Conservation (phyloP, 2,113 vertebrate genomes). For the Ictidomys tridecemlineatus region DNA sequence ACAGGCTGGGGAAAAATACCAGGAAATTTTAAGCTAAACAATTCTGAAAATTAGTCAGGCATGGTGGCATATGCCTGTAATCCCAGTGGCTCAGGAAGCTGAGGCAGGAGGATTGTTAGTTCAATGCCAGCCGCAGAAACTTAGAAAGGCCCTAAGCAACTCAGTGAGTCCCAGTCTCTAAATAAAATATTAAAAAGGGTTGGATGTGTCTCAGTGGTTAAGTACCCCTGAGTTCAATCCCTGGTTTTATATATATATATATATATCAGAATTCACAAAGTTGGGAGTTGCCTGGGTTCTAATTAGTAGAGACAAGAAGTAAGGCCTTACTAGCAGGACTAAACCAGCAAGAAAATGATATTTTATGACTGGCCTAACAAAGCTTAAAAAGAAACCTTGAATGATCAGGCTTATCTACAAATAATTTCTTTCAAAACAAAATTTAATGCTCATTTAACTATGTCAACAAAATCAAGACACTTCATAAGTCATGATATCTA, state of each 20-base stretch:
- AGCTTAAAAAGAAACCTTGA: background rate
- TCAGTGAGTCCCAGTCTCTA: too few relatives aligned
- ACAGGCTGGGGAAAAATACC: background rate
- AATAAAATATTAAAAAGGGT: too few relatives aligned
- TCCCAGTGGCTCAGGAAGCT: too few relatives aligned
- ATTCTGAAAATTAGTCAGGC: background rate
- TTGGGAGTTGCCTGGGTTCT: background rate
- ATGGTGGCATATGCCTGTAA: too few relatives aligned
- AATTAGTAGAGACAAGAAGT: background rate
- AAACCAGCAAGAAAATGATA: background rate
- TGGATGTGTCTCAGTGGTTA: too few relatives aligned
- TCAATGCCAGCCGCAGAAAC: too few relatives aligned
- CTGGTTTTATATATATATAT: too few relatives aligned
- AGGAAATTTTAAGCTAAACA: background rate
- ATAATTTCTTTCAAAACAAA: background rate
- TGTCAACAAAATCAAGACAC: constrained; percentile 10
- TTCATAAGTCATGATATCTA: background rate
- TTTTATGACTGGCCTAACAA: background rate
- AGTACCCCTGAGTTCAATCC: too few relatives aligned
- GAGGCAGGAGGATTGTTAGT: too few relatives aligned
- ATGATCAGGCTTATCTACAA: background rate
- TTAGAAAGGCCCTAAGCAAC: too few relatives aligned
- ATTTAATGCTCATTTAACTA: background rate
- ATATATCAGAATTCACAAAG: background rate
- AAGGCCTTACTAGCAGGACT: background rate